Evolutionary conservation across 2,113 vertebrate genomes (phyloP).

Genomic region (Motacilla alba): DNA sequence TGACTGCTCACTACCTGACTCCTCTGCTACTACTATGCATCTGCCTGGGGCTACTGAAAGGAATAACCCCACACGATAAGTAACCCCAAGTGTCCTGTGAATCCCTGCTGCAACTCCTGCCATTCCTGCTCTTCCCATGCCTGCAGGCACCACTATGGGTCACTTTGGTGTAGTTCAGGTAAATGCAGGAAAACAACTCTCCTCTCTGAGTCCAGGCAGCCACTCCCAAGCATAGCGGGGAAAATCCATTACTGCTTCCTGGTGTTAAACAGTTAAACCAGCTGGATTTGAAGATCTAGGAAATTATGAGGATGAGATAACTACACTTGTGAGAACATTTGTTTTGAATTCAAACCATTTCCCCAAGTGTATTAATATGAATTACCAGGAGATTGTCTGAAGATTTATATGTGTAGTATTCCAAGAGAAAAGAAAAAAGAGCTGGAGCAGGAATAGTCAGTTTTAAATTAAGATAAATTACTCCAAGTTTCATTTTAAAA

Average conservation of each 20-base stretch:
- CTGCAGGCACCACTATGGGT: rapidly evolving
- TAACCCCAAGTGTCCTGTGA: background rate
- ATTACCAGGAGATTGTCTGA: constrained; percentile 55
- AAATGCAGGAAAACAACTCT: rapidly evolving
- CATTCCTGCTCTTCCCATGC: background rate
- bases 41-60: background rate
- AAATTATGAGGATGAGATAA: constrained; percentile 45
- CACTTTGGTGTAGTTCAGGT: background rate
- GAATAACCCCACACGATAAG: background rate
- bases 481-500: constrained; percentile 36
- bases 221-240: background rate
- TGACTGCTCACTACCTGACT: background rate
- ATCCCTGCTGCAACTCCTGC: background rate
- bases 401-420: constrained; percentile 49
- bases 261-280: constrained; percentile 46
- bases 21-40: background rate
- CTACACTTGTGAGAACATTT: constrained; percentile 49
- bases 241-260: background rate
- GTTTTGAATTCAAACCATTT: constrained; percentile 62
- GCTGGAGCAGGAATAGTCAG: constrained; percentile 6
- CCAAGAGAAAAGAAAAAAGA: background rate
- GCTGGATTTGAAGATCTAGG: constrained; percentile 8
- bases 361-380: constrained; percentile 47
- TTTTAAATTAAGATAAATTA: constrained; percentile 64
- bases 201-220: background rate